Base-by-base conservation (phyloP, 2,888 invertebrate genomes). In the Saturnia japonica region DNA sequence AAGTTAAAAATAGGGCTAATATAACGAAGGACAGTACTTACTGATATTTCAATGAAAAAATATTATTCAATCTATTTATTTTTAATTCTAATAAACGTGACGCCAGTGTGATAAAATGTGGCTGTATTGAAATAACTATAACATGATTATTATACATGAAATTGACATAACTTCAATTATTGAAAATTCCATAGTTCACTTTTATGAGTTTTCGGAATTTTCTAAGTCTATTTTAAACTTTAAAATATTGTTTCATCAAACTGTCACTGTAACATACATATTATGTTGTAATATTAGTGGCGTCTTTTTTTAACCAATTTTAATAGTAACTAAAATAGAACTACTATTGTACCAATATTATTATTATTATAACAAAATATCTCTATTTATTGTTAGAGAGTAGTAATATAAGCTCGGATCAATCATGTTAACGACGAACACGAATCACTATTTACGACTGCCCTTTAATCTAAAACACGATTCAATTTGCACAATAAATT, bases 341-440 rank as follows among this genome's bases (percentile, higher is more conserved):
- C n/a, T n/a, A n/a, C n/a, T n/a, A n/a, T n/a, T n/a, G n/a, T n/a
- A n/a, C n/a, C n/a, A n/a, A n/a, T n/a, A n/a, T n/a, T n/a, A n/a
- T n/a, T n/a, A 12, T 14, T 28, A 28, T 28, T 3, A 14, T 28
- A 60, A 25, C 11, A 57, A 28, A 28, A 60, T 28, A 14, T 28
- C 28, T 28, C 57, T 28, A n/a, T 64, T 64, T 64, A 40, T 40
- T 64, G 7, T 40, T 64, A 64, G n/a, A 68, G 6, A 68, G 54
- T n/a, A 54, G 28, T 19, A 68, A 28, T 54, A 68, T 54, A 8
- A 25, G n/a, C 16, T 40, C n/a, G 51, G 54, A 69, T 62, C 69
- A 67, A 70, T 72, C 68, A 70, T 72, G 16, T 66, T 72, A 67
- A 64, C 51, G 40, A 68, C 54, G 28, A 54, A 28, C 28, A 54